Percentiles rank a stretch among this genome's conserved stretches.
Conservation (phyloP, 2,113 vertebrate species). For the Leiothrix lutea region DNA sequence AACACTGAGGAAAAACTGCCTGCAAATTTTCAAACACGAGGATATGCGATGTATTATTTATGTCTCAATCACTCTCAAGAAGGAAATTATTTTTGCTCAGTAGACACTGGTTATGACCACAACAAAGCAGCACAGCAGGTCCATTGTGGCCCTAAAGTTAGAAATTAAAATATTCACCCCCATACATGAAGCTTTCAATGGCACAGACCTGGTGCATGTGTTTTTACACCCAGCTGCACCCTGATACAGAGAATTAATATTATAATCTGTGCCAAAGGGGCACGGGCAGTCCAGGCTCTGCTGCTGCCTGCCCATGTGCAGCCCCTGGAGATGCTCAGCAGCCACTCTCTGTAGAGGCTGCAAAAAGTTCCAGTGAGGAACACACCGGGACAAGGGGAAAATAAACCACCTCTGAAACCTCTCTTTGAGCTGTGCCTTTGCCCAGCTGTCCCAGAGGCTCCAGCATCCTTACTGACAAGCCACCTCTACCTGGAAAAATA, state of each 20-base stretch:
- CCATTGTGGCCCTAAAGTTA: neutral
- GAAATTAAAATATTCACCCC: neutral
- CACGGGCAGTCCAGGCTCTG: neutral
- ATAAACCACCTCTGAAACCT: neutral
- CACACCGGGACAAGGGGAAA: neutral
- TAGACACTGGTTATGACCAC: neutral
- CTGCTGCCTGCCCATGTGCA: neutral
- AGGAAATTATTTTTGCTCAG: neutral
- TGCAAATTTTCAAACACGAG: neutral
- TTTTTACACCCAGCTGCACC: neutral
- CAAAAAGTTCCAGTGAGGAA: neutral
- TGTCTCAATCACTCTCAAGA: neutral
- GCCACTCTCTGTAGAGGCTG: neutral
- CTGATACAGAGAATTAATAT: neutral
- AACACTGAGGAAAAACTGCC: neutral
- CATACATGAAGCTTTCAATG: rapidly evolving
- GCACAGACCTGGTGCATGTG: neutral
- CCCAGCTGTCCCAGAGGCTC: neutral
- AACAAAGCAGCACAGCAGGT: rapidly evolving
- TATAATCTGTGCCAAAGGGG: neutral
- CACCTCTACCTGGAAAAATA: neutral
- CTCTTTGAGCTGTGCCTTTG: neutral
- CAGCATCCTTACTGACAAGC: neutral
- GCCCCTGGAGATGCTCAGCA: neutral
- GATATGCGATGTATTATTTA: neutral